Evolutionary conservation across 2,797 vertebrate species (phyloP), one percentile per base, ranked within the genome.

Genomic region (Cygnus olor): DNA sequence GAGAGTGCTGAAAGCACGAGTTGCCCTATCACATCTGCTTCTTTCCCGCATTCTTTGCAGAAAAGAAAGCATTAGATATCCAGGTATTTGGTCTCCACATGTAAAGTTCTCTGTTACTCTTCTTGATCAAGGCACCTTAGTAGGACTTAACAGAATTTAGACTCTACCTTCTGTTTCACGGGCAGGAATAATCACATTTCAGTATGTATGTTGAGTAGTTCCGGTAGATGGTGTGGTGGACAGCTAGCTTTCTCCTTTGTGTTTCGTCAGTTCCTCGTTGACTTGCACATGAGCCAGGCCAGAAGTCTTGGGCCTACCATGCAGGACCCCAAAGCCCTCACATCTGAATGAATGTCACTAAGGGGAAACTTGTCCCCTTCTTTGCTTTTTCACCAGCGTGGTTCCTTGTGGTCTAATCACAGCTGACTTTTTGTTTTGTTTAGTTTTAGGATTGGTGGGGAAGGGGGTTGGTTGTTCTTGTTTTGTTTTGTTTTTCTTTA

Each of bases 371-470:
- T 28, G 9, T 32, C 21, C 21, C 14, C 53, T 63, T 42, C 21
- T 47, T 63, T 44, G 25, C 14, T 66, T 81, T 44, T 57, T 79
- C 64, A 34, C 28, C 51, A 80, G 22, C 20, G 2, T 25, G 38
- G 6, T 34, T 88, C 20, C 3, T 1, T 56, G 38, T 47, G 32
- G 8, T 13, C 76, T 47, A 22, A 72, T 63, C 47, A 45, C 5
- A 63, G 18, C 34, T 73, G 36, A 8, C 14, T 5, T 65, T 74
- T 30, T 30, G 7, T 14, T 38, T 64, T 14, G 1, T 8, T 73
- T 69, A 28, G 11, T 7, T 2, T 22, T 22, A 47, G 5, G 0
- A 0, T 45, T 38, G 30, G 21, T 28, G 51, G 25, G 14, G 24
- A 51, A 51, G 25, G 13, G 24, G 49, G 49, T 51, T 64, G 38